A percentile compares a stretch with the other conserved stretches of the same genome.
phyloP scores from a whole-genome alignment of 2,888 invertebrate species.

The Catocala nupta region DNA sequence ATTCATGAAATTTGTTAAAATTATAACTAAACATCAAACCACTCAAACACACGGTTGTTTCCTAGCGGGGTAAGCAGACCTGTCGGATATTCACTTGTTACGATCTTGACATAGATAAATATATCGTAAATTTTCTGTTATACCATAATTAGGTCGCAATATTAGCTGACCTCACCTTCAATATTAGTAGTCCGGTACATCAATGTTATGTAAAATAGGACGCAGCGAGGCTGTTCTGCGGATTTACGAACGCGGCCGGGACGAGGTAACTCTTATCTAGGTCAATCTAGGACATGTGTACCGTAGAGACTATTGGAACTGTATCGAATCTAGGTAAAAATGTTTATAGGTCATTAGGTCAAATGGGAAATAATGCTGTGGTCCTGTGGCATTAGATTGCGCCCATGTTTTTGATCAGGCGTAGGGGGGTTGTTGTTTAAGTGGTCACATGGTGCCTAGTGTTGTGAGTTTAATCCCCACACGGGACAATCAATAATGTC shows the following conservation, averaged over 20 bases:
- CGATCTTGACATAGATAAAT: too few species aligned
- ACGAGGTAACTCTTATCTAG: slow-evolving; percentile 12
- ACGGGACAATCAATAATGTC: too few species aligned
- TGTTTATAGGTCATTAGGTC: background rate
- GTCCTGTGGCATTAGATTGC: too few species aligned
- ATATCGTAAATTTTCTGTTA: background rate
- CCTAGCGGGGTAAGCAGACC: too few species aligned
- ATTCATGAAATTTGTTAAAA: too few species aligned
- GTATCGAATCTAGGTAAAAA: slow-evolving; percentile 3
- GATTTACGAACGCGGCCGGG: slow-evolving; percentile 11
- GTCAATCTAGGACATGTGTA: slow-evolving; percentile 6
- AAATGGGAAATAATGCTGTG: background rate
- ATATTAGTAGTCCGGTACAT: slow-evolving; percentile 3
- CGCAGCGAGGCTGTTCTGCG: slow-evolving; percentile 18
- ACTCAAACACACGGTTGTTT: too few species aligned
- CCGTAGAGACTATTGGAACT: slow-evolving; percentile 4
- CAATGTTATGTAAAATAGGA: slow-evolving; percentile 23
- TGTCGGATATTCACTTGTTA: too few species aligned
- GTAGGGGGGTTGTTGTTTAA: too few species aligned
- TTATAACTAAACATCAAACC: too few species aligned
- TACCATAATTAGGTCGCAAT: slow-evolving; percentile 6
- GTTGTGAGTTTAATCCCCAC: too few species aligned
- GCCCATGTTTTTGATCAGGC: too few species aligned
- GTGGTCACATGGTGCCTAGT: too few species aligned
- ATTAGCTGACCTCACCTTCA: slow-evolving; percentile 18